Evolutionary conservation across 2,797 vertebrate genomes (phyloP), one percentile per base, ranked within the genome.

Genomic region (Podarcis lilfordi): DNA sequence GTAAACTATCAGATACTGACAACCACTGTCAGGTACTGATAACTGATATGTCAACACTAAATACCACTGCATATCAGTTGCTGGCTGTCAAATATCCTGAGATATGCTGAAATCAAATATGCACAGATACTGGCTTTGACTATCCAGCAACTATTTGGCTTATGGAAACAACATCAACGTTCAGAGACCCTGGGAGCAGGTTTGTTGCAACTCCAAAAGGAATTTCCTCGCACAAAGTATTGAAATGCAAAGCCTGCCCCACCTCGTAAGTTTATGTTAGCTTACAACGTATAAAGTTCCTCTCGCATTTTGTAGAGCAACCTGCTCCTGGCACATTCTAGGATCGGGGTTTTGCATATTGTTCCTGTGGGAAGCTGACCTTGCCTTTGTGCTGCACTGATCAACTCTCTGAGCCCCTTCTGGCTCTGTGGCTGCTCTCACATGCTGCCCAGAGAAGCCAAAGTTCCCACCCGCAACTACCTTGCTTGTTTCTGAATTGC

Each of bases 401-500:
- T 5, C 75, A 45, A 7, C 35, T 29, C 35, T 29, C 29, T 75
- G 32, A 45, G n/a, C 59, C 25, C 64, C 40, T 25, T 32, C 21
- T 27, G 82, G 55, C 4, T 82, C 72, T 66, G 21, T 2, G 7
- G 7, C 27, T 43, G 35, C 8, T 81, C 40, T 61, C 21, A 74
- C 37, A 88, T 11, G 55, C 82, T 80, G 43, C 37, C n/a, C 10
- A 59, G 43, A 78, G 25, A 87, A 82, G 50, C 37, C 32, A 40
- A 45, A 15, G 40, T 76, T 29, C 8, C 1, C 50, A 5, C 8
- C 40, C 9, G 1, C 17, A 64, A 55, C 32, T 37, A 45, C 37
- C 37, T 78, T 74, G 40, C n/a, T 68, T 59, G 15, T 88, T 74
- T 85, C 40, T 80, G 21, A 72, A 88, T 32, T 61, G 66, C 45